Conservation (phyloP, 1,140 invertebrate genomes). For the Probaryconus sp. region DNA sequence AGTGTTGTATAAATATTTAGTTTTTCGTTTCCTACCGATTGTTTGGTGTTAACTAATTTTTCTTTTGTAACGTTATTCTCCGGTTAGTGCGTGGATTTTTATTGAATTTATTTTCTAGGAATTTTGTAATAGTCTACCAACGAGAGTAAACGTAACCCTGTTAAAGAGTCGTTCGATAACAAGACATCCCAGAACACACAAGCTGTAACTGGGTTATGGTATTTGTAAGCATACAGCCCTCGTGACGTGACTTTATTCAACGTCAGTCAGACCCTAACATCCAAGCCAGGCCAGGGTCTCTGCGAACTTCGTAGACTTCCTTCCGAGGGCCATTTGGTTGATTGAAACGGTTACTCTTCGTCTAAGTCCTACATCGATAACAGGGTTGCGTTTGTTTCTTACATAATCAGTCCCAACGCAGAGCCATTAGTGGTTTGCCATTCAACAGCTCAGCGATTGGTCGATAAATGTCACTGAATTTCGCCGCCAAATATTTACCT, state of each 20-base stretch:
- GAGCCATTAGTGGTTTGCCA: not conserved
- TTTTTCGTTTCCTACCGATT: too few relatives aligned
- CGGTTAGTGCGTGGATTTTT: too few relatives aligned
- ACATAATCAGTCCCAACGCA: conserved; percentile 30
- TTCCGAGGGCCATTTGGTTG: conserved; percentile 51
- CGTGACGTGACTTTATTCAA: conserved; percentile 53
- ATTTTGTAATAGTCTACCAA: not conserved
- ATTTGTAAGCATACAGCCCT: conserved; percentile 59
- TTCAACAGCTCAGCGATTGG: conserved; percentile 12
- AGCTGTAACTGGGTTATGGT: conserved; percentile 55
- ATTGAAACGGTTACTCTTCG: conserved; percentile 45
- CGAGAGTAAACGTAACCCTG: conserved; percentile 13
- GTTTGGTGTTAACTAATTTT: too few relatives aligned
- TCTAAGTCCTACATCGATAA: conserved; percentile 21
- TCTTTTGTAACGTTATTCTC: too few relatives aligned
- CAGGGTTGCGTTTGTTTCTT: conserved; percentile 37
- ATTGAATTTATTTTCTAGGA: too few relatives aligned
- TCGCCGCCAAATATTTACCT: conserved; percentile 13
- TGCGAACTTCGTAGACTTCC: conserved; percentile 30
- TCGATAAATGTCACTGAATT: not conserved
- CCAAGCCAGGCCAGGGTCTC: conserved; percentile 13
- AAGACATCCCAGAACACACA: conserved; percentile 54
- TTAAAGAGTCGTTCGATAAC: conserved; percentile 42
- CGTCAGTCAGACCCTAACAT: conserved; percentile 38
- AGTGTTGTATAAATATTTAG: too few relatives aligned